Conservation (phyloP, 37 sponge, comb jelly and placozoan species). For the Geodia barretti region DNA sequence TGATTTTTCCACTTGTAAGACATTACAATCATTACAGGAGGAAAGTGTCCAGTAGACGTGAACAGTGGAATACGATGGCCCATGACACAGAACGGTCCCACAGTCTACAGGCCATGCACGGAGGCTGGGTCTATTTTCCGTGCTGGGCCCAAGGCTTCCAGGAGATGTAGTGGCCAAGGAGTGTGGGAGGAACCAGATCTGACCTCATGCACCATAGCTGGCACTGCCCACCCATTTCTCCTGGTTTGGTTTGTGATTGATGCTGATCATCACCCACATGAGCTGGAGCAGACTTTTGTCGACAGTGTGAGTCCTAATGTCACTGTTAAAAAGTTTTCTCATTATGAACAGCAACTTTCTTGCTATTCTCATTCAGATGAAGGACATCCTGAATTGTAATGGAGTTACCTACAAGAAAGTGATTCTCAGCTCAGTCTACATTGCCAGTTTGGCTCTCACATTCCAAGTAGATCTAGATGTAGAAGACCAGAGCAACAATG, state of each 20-base stretch:
- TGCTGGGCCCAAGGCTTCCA: background rate
- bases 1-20: too few relatives aligned
- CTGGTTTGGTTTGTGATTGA: conserved; percentile 16
- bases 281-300: background rate
- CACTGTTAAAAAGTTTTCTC: background rate
- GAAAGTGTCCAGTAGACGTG: background rate
- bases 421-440: background rate
- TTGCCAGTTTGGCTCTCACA: conserved; percentile 14
- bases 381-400: background rate
- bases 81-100: background rate
- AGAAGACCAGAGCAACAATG: too few relatives aligned
- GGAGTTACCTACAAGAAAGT: conserved; percentile 22
- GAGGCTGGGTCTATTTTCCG: background rate
- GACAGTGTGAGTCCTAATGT: background rate
- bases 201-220: background rate
- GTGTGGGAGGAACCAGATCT: background rate
- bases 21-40: too few relatives aligned
- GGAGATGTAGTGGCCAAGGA: background rate
- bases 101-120: background rate
- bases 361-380: background rate
- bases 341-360: background rate
- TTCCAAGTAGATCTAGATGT: background rate
- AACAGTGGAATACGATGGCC: conserved; percentile 2
- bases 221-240: background rate
- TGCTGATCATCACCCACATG: background rate